Conservation (phyloP, 2,888 invertebrate species). For the Lomographa bimaculata region DNA sequence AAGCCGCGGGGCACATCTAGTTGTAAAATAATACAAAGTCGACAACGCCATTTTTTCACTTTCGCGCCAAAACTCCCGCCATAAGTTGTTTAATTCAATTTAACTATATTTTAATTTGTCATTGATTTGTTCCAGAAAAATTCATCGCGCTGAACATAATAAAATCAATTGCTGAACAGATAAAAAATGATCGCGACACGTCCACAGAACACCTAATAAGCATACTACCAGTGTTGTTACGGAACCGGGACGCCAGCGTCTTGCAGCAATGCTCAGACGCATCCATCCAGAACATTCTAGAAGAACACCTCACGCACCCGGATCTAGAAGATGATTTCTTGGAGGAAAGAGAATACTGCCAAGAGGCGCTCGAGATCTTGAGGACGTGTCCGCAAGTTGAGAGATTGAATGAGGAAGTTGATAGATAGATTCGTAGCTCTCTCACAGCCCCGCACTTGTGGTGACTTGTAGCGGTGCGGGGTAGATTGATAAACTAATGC, state of each 20-base stretch:
- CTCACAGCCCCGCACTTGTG: too few relatives aligned
- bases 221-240: conserved; percentile 48
- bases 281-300: conserved; percentile 40
- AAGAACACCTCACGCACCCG: conserved; percentile 45
- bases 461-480: too few relatives aligned
- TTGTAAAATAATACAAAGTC: too few relatives aligned
- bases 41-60: too few relatives aligned
- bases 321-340: conserved; percentile 49
- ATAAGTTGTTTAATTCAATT: too few relatives aligned
- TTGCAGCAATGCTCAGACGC: conserved; percentile 51
- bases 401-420: conserved; percentile 44
- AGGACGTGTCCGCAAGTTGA: conserved; percentile 30
- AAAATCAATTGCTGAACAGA: conserved; percentile 41
- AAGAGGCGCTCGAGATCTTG: conserved; percentile 44
- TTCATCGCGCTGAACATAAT: conserved; percentile 56
- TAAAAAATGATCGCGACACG: conserved; percentile 47
- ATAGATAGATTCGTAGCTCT: conserved; percentile 59
- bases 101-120: too few relatives aligned
- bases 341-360: conserved; percentile 62
- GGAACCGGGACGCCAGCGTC: conserved; percentile 39
- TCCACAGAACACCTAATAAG: conserved; percentile 62
- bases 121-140: conserved; percentile 61
- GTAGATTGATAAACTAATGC: too few relatives aligned
- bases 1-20: too few relatives aligned
- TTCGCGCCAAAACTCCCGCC: too few relatives aligned